Evolutionary conservation across 2,113 vertebrate genomes (phyloP), one percentile per base, ranked within the genome.

Genomic region (Ammodytes marinus): DNA sequence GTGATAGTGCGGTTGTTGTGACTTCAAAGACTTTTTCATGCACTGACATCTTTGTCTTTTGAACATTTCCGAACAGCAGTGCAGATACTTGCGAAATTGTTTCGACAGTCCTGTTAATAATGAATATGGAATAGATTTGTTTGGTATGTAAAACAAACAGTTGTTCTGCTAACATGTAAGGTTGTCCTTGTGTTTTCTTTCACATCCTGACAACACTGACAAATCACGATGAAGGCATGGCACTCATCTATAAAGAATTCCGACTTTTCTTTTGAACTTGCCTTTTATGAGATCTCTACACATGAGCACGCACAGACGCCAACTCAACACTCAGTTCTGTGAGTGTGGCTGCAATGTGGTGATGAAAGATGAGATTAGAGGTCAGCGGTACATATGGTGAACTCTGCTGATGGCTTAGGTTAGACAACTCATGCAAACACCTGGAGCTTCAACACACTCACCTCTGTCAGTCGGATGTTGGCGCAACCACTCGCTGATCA

Each of bases 401-500:
- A 65, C 77, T 55, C 65, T 59, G 54, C 42, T 35, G 63, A 80
- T n/a, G 54, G 60, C 54, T 79, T 19, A 13, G 67, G 53, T 79
- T 74, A 65, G 76, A 76, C 70, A 83, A 75, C 83, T 88, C 85
- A 86, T 86, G 77, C 82, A 90, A 65, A 86, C 93, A 91, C 90
- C 91, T 91, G 91, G 87, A 79, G 79, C 72, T 74, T 46, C 69
- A 77, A 79, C 89, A 85, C 74, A 66, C 55, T 77, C 66, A 82
- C 77, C 84, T 68, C 74, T 83, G 82, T 89, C 53, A 59, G 46
- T 11, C 47, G 55, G 47, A 70, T 57, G 86, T 75, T 27, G 61
- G n/a, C 69, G 59, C 69, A 55, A 49, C 53, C 11, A 17, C 57
- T 57, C 40, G 74, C 49, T 52, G 57, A 68, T 67, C 40, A 59